These are phyloP conservation scores for Ceratoteleas bidentatus DNA, from an alignment of 1,140 invertebrate genomes.

Conservation along the genomic window DNA sequence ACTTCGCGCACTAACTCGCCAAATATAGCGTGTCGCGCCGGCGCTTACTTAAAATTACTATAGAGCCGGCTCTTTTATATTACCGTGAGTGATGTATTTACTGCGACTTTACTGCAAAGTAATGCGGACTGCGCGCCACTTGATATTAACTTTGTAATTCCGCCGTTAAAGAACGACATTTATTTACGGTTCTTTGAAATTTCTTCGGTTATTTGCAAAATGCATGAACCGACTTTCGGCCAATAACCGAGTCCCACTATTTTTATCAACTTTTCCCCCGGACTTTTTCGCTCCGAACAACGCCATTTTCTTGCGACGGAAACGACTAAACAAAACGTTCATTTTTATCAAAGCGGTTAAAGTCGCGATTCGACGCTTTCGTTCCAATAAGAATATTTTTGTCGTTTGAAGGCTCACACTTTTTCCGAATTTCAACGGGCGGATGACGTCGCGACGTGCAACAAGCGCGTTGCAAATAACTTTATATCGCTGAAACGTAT, in stretches of 20 bases:
- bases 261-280: not conserved
- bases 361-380: too few species aligned
- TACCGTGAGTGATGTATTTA: conserved; percentile 45
- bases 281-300: not conserved
- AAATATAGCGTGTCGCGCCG: conserved; percentile 34
- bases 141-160: conserved; percentile 49
- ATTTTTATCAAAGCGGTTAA: too few species aligned
- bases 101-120: conserved; percentile 27
- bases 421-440: too few species aligned
- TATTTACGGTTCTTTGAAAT: conserved; percentile 38
- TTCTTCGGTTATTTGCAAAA: conserved; percentile 33
- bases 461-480: not conserved
- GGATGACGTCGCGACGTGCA: too few species aligned
- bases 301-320: not conserved
- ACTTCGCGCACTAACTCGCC: conserved; percentile 16
- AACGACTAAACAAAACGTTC: too few species aligned
- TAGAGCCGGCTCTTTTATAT: conserved; percentile 32
- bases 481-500: conserved; percentile 6
- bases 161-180: conserved; percentile 34
- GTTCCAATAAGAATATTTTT: too few species aligned
- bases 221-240: conserved; percentile 11
- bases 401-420: too few species aligned
- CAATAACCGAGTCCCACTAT: conserved; percentile 1
- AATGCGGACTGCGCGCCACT: conserved; percentile 13
- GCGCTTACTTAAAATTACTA: conserved; percentile 40